phyloP scores from a whole-genome alignment of 1,140 invertebrate genomes.

The Drosophila sechellia region DNA sequence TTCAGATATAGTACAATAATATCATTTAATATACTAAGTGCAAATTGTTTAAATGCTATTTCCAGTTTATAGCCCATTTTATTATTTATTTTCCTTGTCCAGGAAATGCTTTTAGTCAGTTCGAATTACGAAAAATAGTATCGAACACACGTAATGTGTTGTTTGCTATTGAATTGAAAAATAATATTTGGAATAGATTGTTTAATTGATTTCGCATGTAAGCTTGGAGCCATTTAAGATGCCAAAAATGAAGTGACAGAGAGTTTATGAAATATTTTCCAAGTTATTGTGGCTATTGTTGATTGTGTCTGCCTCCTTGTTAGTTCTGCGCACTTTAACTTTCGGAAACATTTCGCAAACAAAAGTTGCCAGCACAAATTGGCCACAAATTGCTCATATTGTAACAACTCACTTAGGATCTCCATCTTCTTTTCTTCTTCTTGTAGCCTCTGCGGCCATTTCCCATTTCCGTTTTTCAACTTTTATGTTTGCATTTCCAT shows the following conservation, averaged over 20 bases:
- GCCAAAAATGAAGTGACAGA: neutral
- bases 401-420: slow-evolving; percentile 52
- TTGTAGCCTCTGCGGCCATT: slow-evolving; percentile 39
- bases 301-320: neutral
- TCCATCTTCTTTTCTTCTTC: slow-evolving; percentile 6
- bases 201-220: neutral
- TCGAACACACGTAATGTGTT: neutral
- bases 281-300: neutral
- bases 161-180: neutral
- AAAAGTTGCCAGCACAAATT: slow-evolving; percentile 30
- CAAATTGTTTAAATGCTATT: neutral
- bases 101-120: neutral
- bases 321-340: slow-evolving; percentile 9
- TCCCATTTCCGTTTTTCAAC: slow-evolving; percentile 61
- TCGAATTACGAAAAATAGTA: neutral
- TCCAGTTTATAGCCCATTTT: neutral
- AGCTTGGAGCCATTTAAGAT: neutral
- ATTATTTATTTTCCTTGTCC: neutral
- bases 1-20: neutral
- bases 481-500: slow-evolving; percentile 70
- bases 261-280: neutral
- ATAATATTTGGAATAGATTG: neutral
- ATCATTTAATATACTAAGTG: neutral
- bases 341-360: slow-evolving; percentile 22
- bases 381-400: slow-evolving; percentile 70